Evolutionary conservation across 2,797 vertebrate species (phyloP).

Genomic region (Gambusia yucatana): DNA sequence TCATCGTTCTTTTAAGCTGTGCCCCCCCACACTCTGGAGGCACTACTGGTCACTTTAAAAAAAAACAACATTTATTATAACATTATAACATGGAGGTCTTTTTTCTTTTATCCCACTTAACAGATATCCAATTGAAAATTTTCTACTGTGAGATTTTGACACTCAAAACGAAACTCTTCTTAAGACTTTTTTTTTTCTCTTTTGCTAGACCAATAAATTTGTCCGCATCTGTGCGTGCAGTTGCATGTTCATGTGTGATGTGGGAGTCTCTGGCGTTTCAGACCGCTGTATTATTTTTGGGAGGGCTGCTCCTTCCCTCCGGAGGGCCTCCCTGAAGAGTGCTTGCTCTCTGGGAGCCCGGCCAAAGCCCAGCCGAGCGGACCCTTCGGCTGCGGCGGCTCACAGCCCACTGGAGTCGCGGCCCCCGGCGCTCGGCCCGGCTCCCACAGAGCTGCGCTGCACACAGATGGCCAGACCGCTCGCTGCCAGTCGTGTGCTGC

Average conservation of each 20-base stretch:
- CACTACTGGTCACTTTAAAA: background rate
- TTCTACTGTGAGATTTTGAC: background rate
- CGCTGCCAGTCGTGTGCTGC: slow-evolving; percentile 50
- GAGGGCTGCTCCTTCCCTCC: slow-evolving; percentile 79
- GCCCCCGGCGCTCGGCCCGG: slow-evolving; percentile 49
- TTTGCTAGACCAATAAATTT: slow-evolving; percentile 1
- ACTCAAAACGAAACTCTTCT: background rate
- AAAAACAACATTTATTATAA: too few species aligned
- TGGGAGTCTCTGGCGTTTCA: slow-evolving; percentile 65
- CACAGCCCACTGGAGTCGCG: slow-evolving; percentile 47
- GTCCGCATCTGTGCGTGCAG: slow-evolving; percentile 16
- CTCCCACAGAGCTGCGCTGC: slow-evolving; percentile 48
- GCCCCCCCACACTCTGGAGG: too few species aligned
- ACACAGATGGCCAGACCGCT: slow-evolving; percentile 63
- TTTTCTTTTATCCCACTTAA: background rate
- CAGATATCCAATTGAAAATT: background rate
- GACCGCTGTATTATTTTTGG: slow-evolving; percentile 82
- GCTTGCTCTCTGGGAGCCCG: slow-evolving; percentile 75
- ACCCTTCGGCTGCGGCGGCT: slow-evolving; percentile 50
- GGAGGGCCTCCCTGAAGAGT: slow-evolving; percentile 81
- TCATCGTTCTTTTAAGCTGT: too few species aligned
- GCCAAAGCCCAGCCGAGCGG: slow-evolving; percentile 72
- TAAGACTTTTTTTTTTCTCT: background rate
- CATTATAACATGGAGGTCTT: background rate
- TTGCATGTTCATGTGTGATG: slow-evolving; percentile 36